These are phyloP conservation scores for Ferdinandea cuprea DNA, from an alignment of 2,888 invertebrate genomes.

Conservation along the genomic window DNA sequence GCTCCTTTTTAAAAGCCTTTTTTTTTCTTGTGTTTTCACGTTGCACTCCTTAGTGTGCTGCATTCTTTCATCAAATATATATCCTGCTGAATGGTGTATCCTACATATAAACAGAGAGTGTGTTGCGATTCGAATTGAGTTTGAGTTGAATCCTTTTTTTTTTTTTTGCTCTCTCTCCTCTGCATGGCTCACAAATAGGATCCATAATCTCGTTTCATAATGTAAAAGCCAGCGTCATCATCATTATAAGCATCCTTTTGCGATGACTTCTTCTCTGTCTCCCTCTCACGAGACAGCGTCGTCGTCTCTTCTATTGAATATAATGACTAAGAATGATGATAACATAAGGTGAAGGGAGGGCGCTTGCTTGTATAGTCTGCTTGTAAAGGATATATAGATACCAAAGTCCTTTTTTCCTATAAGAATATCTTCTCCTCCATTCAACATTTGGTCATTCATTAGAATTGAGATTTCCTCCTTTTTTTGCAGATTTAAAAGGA, in stretches of 20 bases:
- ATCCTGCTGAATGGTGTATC: conserved; percentile 15
- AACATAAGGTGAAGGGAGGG: too few species aligned
- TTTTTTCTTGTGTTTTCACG: conserved; percentile 45
- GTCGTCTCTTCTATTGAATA: conserved; percentile 61
- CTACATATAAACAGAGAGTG: too few species aligned
- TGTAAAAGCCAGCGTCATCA: conserved; percentile 73
- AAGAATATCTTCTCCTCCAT: conserved; percentile 42
- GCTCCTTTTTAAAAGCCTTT: conserved; percentile 35
- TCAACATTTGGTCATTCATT: conserved; percentile 70
- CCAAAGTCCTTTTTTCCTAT: conserved; percentile 48
- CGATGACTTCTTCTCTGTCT: neutral
- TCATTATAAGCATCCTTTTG: conserved; percentile 56
- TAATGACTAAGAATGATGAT: conserved; percentile 70
- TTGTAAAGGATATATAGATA: conserved; percentile 57
- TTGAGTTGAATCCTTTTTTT: conserved; percentile 59
- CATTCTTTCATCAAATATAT: conserved; percentile 49
- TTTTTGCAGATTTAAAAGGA: conserved; percentile 7
- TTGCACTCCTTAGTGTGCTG: conserved; percentile 55
- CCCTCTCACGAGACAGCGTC: neutral
- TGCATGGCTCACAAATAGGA: conserved; percentile 58
- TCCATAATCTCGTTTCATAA: conserved; percentile 74
- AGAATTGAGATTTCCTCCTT: conserved; percentile 47
- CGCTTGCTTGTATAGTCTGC: conserved; percentile 32
- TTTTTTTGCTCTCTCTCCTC: neutral
- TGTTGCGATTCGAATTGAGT: conserved; percentile 64